Percentiles rank a stretch among this genome's conserved stretches.
phyloP scores from a whole-genome alignment of 2,113 vertebrate species.

The Vulpes vulpes region DNA sequence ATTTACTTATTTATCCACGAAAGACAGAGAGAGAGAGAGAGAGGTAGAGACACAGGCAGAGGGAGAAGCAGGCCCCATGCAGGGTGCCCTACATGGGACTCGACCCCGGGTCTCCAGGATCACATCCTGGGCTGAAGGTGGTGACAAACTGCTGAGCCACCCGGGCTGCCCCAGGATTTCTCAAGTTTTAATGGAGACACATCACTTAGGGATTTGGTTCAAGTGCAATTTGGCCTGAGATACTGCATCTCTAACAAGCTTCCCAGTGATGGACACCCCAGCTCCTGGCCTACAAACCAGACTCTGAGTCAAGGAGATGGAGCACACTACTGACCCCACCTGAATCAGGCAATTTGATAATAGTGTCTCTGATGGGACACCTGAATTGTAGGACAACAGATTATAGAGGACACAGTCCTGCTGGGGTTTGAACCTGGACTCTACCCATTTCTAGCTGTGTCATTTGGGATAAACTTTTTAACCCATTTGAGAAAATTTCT shows the following conservation, averaged over 20 bases:
- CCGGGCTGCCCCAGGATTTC: background rate
- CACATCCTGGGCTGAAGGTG: too few species aligned
- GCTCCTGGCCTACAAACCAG: fast-evolving
- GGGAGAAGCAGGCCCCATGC: too few species aligned
- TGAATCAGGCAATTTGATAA: fast-evolving
- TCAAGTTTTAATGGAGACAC: background rate
- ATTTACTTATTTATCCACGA: too few species aligned
- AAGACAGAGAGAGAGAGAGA: too few species aligned
- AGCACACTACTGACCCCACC: fast-evolving
- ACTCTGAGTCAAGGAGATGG: too few species aligned
- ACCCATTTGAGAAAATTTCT: background rate
- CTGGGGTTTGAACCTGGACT: fast-evolving
- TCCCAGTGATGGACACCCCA: fast-evolving
- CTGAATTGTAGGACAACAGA: background rate
- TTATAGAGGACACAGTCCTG: fast-evolving
- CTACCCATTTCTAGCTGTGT: background rate
- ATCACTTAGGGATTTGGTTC: background rate
- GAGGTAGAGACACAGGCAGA: too few species aligned
- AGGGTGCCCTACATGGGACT: too few species aligned
- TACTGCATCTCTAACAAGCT: background rate
- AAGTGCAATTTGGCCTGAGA: background rate
- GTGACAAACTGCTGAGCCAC: too few species aligned
- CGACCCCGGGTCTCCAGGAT: too few species aligned
- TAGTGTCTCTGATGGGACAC: fast-evolving
- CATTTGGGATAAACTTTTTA: background rate